phyloP scores from a whole-genome alignment of 2,888 invertebrate species.

The Pedicia rivosa region DNA sequence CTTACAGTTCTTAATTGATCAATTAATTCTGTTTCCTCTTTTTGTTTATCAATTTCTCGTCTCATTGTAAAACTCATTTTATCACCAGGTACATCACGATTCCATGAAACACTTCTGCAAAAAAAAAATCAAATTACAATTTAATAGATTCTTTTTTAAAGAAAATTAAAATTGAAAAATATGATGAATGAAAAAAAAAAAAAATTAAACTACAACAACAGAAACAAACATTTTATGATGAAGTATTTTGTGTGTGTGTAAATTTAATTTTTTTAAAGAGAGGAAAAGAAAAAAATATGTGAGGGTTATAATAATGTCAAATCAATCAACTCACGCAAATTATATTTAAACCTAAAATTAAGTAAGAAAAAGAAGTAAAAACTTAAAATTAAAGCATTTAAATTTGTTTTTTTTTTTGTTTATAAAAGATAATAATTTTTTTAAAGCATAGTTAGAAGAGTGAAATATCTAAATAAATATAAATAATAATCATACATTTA shows the following conservation, averaged over 20 bases:
- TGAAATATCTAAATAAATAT: neutral
- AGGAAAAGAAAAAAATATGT: too few relatives aligned
- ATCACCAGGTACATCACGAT: slow-evolving; percentile 49
- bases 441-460: neutral
- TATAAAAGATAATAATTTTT: slow-evolving; percentile 2
- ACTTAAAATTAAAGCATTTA: neutral
- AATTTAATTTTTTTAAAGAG: too few relatives aligned
- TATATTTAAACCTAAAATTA: too few relatives aligned
- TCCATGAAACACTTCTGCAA: slow-evolving; percentile 44
- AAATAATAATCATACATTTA: slow-evolving; percentile 2
- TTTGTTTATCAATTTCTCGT: slow-evolving; percentile 78
- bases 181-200: too few relatives aligned
- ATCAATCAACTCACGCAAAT: too few relatives aligned
- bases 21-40: slow-evolving; percentile 74
- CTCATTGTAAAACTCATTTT: slow-evolving; percentile 85
- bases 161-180: too few relatives aligned
- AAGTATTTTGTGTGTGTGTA: too few relatives aligned
- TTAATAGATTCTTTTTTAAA: too few relatives aligned
- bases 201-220: neutral
- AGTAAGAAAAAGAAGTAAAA: neutral
- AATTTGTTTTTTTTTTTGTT: slow-evolving; percentile 1
- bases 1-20: slow-evolving; percentile 68
- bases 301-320: too few relatives aligned
- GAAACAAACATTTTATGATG: too few relatives aligned
- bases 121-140: neutral